Evolutionary conservation across 1,140 invertebrate species (phyloP), one percentile per base, ranked within the genome.

Genomic region (Colletes gigas): DNA sequence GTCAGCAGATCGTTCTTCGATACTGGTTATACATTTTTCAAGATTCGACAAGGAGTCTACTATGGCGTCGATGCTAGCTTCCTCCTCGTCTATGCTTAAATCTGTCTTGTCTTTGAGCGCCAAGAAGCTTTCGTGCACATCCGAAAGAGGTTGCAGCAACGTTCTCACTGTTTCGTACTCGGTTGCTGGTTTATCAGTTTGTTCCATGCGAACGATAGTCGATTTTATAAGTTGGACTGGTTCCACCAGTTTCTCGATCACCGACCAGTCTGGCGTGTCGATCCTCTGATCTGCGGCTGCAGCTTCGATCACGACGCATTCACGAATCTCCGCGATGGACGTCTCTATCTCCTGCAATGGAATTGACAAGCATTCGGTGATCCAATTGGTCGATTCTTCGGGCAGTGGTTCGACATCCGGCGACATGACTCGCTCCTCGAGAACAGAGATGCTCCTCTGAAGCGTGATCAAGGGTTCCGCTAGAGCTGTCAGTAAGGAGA

Each of bases 361-460:
- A 55, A 79, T 65, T 10, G 86, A 85, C 30, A 92, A 66, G 44
- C 85, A 85, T 71, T 91, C 83, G 0, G 44, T 74, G 10, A 87
- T 87, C 83, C 83, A 88, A 4, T 47, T 75, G 0, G n/a, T 70
- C 7, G 57, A 47, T 5, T 85, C 77, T 10, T 88, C 85, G 1
- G 76, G 21, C 0, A 87, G 44, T 0, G 73, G 30, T 9, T 77
- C 85, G 6, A 83, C 60, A 41, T 88, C 88, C 8, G 85, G 84
- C 0, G 82, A 75, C 9, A 84, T 68, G 89, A 88, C 82, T 72
- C 94, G 90, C 55, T 94, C 92, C 83, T 94, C 93, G 66, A 94
- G 87, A 71, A 93, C 89, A 88, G 92, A 91, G 71, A 95, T 90
- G 66, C 93, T 93, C 15, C 88, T 92, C 62, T 92, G 88, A 52